Conservation (phyloP, 2,888 invertebrate genomes). For the Agrilus cyanescens region DNA sequence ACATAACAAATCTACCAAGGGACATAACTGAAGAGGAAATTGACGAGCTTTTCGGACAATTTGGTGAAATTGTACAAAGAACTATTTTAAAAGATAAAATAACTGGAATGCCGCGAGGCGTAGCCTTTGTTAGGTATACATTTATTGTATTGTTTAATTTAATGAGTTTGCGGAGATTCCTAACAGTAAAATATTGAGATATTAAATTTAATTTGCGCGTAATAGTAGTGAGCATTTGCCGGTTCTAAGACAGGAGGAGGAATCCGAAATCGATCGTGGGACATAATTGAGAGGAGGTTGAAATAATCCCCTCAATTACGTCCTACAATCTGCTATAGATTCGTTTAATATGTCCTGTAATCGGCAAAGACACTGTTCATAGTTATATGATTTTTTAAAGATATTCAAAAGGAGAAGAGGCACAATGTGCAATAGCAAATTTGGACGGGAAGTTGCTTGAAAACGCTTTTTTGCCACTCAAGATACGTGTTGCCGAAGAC, state of each 20-base stretch:
- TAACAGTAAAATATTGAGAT: no score
- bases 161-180: no score
- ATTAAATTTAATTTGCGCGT: no score
- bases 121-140: conserved; percentile 87
- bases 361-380: no score
- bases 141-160: conserved; percentile 3
- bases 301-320: no score
- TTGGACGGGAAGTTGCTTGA: conserved; percentile 77
- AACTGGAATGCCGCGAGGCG: conserved; percentile 77
- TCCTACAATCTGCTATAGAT: no score
- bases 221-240: no score
- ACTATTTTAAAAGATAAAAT: conserved; percentile 82
- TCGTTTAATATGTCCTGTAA: no score
- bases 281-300: no score
- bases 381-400: conserved; percentile 40
- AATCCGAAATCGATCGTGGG: no score
- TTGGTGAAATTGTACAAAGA: conserved; percentile 84
- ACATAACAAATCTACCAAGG: conserved; percentile 84
- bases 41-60: conserved; percentile 75
- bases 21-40: conserved; percentile 74
- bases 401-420: conserved; percentile 79
- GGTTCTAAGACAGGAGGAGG: no score
- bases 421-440: conserved; percentile 77
- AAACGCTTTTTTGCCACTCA: conserved; percentile 71
- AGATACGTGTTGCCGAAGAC: conserved; percentile 69